Percentiles rank a stretch among this genome's conserved stretches.
Conservation (phyloP, 1,140 invertebrate genomes). For the Ceratina japonica region DNA sequence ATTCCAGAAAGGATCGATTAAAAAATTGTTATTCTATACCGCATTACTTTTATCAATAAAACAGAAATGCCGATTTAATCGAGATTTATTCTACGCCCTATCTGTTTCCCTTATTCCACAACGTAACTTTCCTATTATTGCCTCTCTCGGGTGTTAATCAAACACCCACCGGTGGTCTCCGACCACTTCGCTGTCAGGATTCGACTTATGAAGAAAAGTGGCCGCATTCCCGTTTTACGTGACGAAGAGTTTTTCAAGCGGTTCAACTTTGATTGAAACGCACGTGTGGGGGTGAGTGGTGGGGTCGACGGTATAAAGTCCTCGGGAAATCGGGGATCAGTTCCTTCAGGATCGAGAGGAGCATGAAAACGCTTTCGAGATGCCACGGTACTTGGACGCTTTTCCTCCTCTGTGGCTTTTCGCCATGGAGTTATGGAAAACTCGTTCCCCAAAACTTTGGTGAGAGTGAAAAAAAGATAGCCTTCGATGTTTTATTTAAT, state of each 20-base stretch:
- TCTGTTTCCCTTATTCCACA: neutral
- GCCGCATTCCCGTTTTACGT: slow-evolving; percentile 10
- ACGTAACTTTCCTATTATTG: neutral
- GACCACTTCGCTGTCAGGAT: neutral
- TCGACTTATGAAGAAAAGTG: slow-evolving; percentile 60
- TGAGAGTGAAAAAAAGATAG: slow-evolving; percentile 2
- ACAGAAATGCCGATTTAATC: neutral
- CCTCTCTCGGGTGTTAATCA: slow-evolving; percentile 3
- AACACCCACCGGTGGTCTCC: slow-evolving; percentile 1
- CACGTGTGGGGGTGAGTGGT: neutral
- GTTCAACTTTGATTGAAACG: slow-evolving; percentile 39
- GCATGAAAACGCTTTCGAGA: slow-evolving; percentile 9
- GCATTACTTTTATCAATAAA: neutral
- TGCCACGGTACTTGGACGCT: neutral
- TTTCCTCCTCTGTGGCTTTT: slow-evolving; percentile 19
- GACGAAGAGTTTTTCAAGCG: slow-evolving; percentile 7
- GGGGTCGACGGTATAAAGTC: slow-evolving; percentile 48
- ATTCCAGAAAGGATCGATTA: too few relatives aligned
- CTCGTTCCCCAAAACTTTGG: slow-evolving; percentile 16
- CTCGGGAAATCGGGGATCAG: neutral
- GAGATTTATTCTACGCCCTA: neutral
- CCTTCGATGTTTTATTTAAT: neutral
- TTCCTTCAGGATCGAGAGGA: neutral
- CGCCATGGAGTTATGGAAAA: neutral
- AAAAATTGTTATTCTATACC: neutral